A percentile compares a stretch with the other conserved stretches of the same genome.
Conservation (phyloP, 2,113 vertebrate genomes). For the Bucco capensis region DNA sequence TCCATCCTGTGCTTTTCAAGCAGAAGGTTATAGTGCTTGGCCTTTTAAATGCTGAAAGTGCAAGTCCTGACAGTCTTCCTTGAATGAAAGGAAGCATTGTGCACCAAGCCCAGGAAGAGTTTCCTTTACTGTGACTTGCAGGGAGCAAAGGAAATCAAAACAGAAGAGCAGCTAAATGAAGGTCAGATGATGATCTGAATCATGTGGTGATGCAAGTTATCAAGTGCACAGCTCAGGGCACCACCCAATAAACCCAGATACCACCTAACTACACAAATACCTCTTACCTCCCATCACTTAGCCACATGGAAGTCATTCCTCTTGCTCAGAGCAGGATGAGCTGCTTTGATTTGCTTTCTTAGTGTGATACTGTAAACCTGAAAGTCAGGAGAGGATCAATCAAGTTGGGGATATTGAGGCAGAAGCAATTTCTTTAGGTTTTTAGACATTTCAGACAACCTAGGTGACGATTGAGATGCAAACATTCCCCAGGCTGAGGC, state of each 20-base stretch:
- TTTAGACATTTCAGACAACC: background rate
- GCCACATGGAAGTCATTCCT: background rate
- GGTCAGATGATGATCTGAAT: constrained; percentile 48
- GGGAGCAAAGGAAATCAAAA: constrained; percentile 4
- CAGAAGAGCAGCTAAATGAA: background rate
- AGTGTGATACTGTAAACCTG: background rate
- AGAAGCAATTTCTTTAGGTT: background rate
- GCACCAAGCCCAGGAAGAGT: background rate
- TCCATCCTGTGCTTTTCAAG: background rate
- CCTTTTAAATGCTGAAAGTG: background rate
- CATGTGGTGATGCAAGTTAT: constrained; percentile 8
- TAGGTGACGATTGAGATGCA: background rate
- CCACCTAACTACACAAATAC: background rate
- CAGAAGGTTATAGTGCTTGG: background rate
- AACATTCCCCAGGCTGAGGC: background rate
- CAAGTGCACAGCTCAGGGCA: background rate
- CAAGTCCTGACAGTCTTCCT: background rate
- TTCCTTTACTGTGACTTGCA: background rate
- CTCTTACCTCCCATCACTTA: background rate
- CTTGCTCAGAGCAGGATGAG: background rate
- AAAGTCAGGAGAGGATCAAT: background rate
- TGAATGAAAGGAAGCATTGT: background rate
- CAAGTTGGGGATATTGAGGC: background rate
- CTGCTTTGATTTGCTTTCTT: background rate
- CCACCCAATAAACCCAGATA: background rate